Conservation (phyloP, 2,888 invertebrate species). For the Melitaea athalia region DNA sequence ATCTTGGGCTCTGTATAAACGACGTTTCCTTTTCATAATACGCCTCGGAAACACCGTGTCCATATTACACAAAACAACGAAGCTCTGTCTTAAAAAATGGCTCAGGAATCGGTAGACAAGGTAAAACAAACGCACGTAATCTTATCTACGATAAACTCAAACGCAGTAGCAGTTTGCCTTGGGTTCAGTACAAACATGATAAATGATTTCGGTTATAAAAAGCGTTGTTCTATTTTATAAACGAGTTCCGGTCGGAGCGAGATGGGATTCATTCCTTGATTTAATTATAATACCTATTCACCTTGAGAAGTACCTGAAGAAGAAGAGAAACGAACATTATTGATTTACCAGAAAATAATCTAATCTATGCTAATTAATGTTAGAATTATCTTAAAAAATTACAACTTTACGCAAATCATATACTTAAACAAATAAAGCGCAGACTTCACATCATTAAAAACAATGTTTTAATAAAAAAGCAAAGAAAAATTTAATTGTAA, state of each 20-base stretch:
- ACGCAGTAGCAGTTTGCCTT: slow-evolving; percentile 81
- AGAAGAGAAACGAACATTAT: slow-evolving; percentile 77
- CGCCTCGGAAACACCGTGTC: slow-evolving; percentile 59
- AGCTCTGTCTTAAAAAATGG: slow-evolving; percentile 74
- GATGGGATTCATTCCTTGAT: slow-evolving; percentile 69
- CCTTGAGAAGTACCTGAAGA: slow-evolving; percentile 82
- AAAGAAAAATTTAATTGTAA: slow-evolving; percentile 74
- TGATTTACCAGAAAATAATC: slow-evolving; percentile 32
- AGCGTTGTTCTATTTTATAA: slow-evolving; percentile 75
- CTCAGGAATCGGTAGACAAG: slow-evolving; percentile 74
- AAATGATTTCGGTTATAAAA: slow-evolving; percentile 79
- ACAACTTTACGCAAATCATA: slow-evolving; percentile 21
- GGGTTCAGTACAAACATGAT: slow-evolving; percentile 79
- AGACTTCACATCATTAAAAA: slow-evolving; percentile 67
- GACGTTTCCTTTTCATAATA: slow-evolving; percentile 35
- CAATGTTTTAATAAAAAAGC: slow-evolving; percentile 74
- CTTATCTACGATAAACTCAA: slow-evolving; percentile 80
- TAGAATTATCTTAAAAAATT: slow-evolving; percentile 38
- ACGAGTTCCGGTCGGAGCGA: slow-evolving; percentile 76
- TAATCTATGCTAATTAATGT: slow-evolving; percentile 36
- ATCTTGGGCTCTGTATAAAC: slow-evolving; percentile 8
- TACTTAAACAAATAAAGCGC: slow-evolving; percentile 32
- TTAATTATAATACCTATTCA: slow-evolving; percentile 80
- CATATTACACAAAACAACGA: slow-evolving; percentile 70
- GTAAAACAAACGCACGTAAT: slow-evolving; percentile 77